These are phyloP conservation scores for Dynastes grantii DNA, from an alignment of 2,888 invertebrate species.

Conservation along the genomic window DNA sequence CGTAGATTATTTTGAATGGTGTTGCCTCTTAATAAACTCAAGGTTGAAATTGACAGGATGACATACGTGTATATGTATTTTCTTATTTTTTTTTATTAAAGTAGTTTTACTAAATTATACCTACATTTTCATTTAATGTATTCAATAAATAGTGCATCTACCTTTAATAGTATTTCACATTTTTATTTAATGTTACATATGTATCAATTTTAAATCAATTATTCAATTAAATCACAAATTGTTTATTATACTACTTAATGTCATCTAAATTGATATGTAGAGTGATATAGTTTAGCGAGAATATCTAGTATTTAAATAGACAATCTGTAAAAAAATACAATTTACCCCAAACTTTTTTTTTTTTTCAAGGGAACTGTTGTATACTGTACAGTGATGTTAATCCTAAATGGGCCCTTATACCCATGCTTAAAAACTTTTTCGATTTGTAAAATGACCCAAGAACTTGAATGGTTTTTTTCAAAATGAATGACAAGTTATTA, in stretches of 20 bases:
- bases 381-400: too few species aligned
- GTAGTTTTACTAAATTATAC: slow-evolving; percentile 21
- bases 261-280: slow-evolving; percentile 30
- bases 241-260: slow-evolving; percentile 6
- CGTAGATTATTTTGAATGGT: too few species aligned
- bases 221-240: slow-evolving; percentile 1
- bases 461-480: neutral
- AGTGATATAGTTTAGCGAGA: slow-evolving; percentile 20
- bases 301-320: slow-evolving; percentile 12
- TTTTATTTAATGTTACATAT: slow-evolving; percentile 24
- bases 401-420: too few species aligned
- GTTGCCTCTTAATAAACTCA: neutral
- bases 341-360: neutral
- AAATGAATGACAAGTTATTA: slow-evolving; percentile 1
- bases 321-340: neutral
- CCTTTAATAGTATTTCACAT: slow-evolving; percentile 4
- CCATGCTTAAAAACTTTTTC: too few species aligned
- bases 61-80: neutral
- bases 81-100: neutral
- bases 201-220: slow-evolving; percentile 31
- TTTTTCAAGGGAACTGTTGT: too few species aligned
- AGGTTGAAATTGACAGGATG: slow-evolving; percentile 30
- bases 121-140: slow-evolving; percentile 3
- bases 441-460: too few species aligned
- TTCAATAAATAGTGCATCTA: slow-evolving; percentile 12